These are phyloP conservation scores for Enchytraeus crypticus DNA, from an alignment of 2,888 invertebrate genomes.

Conservation along the genomic window DNA sequence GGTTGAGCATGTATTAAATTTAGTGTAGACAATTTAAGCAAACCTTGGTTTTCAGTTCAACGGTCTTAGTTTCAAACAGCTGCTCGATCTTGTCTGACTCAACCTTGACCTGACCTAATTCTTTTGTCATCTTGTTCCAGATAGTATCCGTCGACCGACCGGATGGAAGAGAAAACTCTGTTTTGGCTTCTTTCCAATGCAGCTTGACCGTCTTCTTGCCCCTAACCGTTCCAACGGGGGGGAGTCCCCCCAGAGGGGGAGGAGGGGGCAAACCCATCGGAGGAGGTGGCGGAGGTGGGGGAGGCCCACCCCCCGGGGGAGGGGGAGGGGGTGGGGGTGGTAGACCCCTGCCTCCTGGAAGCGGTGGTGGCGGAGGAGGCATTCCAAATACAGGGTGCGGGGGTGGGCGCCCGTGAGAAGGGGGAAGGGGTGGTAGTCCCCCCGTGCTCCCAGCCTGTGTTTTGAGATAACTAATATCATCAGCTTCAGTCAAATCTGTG, in stretches of 20 bases:
- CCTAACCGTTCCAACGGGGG: conserved; percentile 37
- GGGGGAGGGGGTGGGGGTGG: conserved; percentile 34
- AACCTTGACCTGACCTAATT: conserved; percentile 57
- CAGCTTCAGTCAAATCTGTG: conserved; percentile 78
- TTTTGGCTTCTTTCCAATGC: conserved; percentile 80
- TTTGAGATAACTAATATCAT: conserved; percentile 59
- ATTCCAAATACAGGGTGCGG: conserved; percentile 30
- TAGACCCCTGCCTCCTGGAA: conserved; percentile 12
- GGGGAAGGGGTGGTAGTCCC: conserved; percentile 22
- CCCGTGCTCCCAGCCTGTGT: conserved; percentile 7
- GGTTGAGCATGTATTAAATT: too few species aligned
- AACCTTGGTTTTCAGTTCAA: conserved; percentile 91
- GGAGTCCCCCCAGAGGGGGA: conserved; percentile 24
- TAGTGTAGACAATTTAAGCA: too few species aligned
- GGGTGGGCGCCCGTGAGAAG: conserved; percentile 31
- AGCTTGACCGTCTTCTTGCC: conserved; percentile 90
- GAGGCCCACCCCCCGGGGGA: conserved; percentile 16
- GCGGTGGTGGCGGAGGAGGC: conserved; percentile 20
- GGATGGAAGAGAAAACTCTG: conserved; percentile 21
- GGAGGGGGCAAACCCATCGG: conserved; percentile 30
- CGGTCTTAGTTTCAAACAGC: conserved; percentile 89
- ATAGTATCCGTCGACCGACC: conserved; percentile 37
- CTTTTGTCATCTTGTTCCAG: conserved; percentile 37
- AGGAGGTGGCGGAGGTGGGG: conserved; percentile 31
- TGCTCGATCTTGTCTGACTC: conserved; percentile 90